phyloP scores from a whole-genome alignment of 2,888 invertebrate species.

The Xylota sylvarum region DNA sequence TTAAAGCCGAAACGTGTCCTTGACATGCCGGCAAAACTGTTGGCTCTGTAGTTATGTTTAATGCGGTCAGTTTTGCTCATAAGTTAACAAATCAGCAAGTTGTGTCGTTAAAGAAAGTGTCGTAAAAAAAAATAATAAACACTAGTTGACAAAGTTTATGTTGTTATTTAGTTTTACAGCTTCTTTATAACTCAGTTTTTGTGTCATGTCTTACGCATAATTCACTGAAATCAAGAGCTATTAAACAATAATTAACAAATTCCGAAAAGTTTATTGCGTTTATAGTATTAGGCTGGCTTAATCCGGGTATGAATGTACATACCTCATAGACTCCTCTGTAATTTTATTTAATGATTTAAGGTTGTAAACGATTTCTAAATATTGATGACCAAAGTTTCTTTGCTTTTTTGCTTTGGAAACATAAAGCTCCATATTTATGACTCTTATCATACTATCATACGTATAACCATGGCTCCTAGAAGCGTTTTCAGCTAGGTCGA shows the following conservation, averaged over 20 bases:
- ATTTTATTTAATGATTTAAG: no score
- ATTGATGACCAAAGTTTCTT: no score
- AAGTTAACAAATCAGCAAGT: not conserved
- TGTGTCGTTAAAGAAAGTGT: not conserved
- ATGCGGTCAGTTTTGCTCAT: not conserved
- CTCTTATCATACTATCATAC: no score
- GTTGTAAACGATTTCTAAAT: no score
- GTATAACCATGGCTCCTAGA: no score
- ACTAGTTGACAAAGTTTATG: not conserved
- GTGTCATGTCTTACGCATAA: not conserved
- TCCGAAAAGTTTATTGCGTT: not conserved
- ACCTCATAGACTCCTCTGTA: no score
- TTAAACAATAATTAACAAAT: not conserved
- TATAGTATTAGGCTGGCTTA: not conserved
- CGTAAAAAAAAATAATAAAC: not conserved
- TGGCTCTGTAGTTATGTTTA: not conserved
- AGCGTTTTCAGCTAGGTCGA: no score
- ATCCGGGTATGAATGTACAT: not conserved
- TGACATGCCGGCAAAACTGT: conserved; percentile 17
- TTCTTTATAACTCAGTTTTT: not conserved
- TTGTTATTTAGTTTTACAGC: not conserved
- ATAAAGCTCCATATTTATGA: no score
- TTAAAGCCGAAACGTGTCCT: conserved; percentile 41
- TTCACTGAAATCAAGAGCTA: not conserved
- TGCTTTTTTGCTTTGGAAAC: no score